Percentiles rank a stretch among this genome's conserved stretches.
Evolutionary conservation across 2,888 invertebrate genomes (phyloP).

Genomic region (Philaethria dido): DNA sequence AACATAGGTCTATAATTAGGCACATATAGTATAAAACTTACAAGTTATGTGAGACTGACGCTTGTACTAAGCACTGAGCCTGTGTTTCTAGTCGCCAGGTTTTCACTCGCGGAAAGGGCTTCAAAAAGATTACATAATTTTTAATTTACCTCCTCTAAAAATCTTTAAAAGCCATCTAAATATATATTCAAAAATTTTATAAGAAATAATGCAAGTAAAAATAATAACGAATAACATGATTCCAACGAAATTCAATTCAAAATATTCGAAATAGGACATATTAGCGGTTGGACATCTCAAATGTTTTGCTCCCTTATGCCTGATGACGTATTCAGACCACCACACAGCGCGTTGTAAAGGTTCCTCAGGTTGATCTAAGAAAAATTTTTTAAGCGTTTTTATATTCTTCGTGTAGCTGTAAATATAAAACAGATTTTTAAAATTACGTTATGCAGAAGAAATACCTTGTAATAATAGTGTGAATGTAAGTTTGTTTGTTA

Average conservation of each 20-base stretch:
- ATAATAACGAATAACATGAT: not conserved
- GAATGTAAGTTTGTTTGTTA: too few relatives aligned
- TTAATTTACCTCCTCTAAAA: slow-evolving; percentile 9
- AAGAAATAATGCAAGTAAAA: not conserved
- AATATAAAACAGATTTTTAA: not conserved
- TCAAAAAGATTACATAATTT: too few relatives aligned
- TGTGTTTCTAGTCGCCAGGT: too few relatives aligned
- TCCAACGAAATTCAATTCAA: not conserved
- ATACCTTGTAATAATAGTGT: too few relatives aligned
- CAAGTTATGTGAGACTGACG: too few relatives aligned
- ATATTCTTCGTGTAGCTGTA: slow-evolving; percentile 47
- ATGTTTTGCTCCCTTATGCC: slow-evolving; percentile 66
- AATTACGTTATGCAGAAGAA: too few relatives aligned
- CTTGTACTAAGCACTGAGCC: too few relatives aligned
- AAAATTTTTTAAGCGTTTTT: slow-evolving; percentile 48
- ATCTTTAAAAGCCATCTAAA: not conserved
- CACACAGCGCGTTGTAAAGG: slow-evolving; percentile 67
- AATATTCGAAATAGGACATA: not conserved
- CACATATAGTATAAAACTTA: too few relatives aligned
- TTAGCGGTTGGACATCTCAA: slow-evolving; percentile 49
- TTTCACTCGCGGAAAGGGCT: too few relatives aligned
- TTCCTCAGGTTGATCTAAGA: slow-evolving; percentile 61
- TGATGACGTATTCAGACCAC: slow-evolving; percentile 70
- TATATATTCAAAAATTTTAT: not conserved
- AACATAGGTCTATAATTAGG: too few relatives aligned